Evolutionary conservation across 2,797 vertebrate genomes (phyloP).

Genomic region (Natrix natrix): DNA sequence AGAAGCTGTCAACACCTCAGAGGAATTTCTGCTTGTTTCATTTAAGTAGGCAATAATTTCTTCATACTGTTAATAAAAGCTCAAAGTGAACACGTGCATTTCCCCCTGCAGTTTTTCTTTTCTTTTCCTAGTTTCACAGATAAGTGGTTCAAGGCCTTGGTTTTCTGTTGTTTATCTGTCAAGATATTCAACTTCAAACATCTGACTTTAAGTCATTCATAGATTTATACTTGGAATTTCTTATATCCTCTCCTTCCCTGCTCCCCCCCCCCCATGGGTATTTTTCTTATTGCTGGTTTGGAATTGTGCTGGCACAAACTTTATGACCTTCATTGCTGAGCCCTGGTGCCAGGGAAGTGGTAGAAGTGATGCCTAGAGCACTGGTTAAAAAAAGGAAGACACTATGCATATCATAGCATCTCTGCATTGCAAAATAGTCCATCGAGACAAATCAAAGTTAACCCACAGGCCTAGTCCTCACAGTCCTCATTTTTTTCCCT

Average conservation of each 20-base stretch:
- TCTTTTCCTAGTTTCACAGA: neutral
- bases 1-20: conserved; percentile 9
- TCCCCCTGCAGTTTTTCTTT: neutral
- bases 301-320: neutral
- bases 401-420: neutral
- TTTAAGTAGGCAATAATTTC: conserved; percentile 4
- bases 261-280: neutral
- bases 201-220: neutral
- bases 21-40: conserved; percentile 21
- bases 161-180: neutral
- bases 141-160: neutral
- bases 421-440: neutral
- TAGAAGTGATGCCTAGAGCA: neutral
- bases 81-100: neutral
- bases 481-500: neutral
- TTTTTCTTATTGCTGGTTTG: neutral
- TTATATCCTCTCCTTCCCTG: neutral
- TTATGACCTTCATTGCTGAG: neutral
- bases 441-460: neutral
- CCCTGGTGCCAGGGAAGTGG: neutral
- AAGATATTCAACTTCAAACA: neutral
- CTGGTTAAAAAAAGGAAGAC: neutral
- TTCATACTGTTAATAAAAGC: conserved; percentile 13
- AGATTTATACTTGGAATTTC: neutral
- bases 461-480: neutral